Conservation (phyloP, 2,113 vertebrate species). For the Dipodomys ordii region DNA sequence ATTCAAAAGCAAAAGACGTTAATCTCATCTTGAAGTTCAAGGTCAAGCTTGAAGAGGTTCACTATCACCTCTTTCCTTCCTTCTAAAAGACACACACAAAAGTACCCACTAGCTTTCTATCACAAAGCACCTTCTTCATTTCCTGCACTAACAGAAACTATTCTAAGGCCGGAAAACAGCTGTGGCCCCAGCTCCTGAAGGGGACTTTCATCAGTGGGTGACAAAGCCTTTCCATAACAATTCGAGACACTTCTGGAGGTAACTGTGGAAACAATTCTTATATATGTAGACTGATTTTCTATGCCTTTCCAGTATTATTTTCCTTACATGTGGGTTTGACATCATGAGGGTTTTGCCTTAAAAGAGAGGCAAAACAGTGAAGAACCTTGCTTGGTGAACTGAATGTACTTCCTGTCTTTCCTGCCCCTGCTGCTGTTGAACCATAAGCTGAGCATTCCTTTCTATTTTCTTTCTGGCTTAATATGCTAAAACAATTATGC, state of each 20-base stretch:
- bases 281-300: neutral
- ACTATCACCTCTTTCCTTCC: conserved; percentile 67
- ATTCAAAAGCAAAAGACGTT: conserved; percentile 44
- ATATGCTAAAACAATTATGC: conserved; percentile 67
- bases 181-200: conserved; percentile 12
- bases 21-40: conserved; percentile 59
- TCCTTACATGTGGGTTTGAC: neutral
- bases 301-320: neutral
- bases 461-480: conserved; percentile 46
- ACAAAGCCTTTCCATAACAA: neutral
- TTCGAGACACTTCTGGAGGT: neutral
- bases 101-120: neutral
- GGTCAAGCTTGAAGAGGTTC: conserved; percentile 53
- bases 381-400: neutral
- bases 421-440: neutral
- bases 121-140: conserved; percentile 58
- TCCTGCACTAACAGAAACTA: conserved; percentile 48
- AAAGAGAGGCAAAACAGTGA: neutral
- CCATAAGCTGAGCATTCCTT: neutral
- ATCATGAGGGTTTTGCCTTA: neutral
- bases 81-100: conserved; percentile 60
- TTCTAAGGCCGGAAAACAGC: conserved; percentile 74
- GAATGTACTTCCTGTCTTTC: neutral
- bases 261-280: neutral
- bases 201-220: neutral